Percentiles rank a stretch among this genome's conserved stretches.
Conservation (phyloP, 2,113 vertebrate species). For the Eptatretus burgeri region DNA sequence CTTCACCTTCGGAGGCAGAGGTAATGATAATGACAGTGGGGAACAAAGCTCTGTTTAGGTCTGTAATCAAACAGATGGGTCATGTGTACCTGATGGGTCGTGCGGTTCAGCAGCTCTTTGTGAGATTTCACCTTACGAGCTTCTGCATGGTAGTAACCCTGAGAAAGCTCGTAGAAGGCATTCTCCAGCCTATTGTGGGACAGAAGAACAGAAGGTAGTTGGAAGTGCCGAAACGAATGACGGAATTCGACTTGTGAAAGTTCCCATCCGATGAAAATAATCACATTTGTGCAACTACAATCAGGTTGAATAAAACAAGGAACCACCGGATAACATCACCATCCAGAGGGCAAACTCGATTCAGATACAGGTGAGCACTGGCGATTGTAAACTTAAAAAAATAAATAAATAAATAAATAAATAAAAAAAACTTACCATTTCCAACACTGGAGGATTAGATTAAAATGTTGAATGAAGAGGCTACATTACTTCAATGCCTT, state of each 20-base stretch:
- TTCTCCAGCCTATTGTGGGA: conserved; percentile 48
- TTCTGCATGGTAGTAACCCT: conserved; percentile 90
- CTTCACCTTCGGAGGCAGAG: no score
- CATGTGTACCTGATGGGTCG: conserved; percentile 57
- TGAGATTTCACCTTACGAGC: conserved; percentile 80
- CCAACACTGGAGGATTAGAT: not conserved
- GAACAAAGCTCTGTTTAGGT: no score
- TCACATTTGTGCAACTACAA: not conserved
- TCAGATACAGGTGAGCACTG: no score
- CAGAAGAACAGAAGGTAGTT: conserved; percentile 4
- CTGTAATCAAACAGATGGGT: no score
- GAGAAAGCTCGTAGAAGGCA: conserved; percentile 87
- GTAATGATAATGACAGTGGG: no score
- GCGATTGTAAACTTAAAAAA: not conserved
- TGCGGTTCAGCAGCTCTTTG: conserved; percentile 96
- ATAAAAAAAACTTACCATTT: not conserved
- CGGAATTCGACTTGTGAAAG: not conserved
- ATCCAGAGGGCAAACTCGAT: no score
- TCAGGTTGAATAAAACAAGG: not conserved
- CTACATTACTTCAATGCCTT: no score
- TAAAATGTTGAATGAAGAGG: not conserved
- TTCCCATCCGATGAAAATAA: not conserved
- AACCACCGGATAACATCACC: not conserved
- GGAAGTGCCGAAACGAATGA: conserved; percentile 8
- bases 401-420: conserved; percentile 1